phyloP scores from a whole-genome alignment of 2,888 invertebrate genomes.

The Luperina testacea region DNA sequence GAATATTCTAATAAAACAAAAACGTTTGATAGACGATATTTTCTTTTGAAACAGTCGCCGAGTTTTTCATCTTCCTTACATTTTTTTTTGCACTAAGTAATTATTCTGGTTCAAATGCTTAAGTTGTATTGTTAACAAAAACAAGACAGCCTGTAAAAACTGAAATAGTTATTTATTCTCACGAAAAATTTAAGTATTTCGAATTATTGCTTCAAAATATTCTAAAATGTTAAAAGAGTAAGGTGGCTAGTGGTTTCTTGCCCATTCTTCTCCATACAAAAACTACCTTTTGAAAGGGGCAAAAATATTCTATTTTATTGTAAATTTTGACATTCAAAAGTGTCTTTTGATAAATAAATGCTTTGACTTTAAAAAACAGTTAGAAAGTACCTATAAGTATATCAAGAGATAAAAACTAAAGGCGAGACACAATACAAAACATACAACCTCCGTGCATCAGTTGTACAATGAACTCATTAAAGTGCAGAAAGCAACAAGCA shows the following conservation, averaged over 20 bases:
- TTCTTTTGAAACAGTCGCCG: background rate
- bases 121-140: background rate
- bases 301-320: background rate
- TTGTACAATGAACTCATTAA: background rate
- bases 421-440: background rate
- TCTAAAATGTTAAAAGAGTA: no score
- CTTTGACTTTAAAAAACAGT: background rate
- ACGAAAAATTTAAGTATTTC: background rate
- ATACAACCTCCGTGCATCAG: background rate
- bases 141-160: background rate
- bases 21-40: background rate
- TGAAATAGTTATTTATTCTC: background rate
- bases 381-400: background rate
- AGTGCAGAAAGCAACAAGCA: background rate
- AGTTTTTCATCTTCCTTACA: background rate
- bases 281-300: no score
- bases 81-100: slow-evolving; percentile 22
- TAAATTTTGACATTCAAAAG: background rate
- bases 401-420: background rate
- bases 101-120: slow-evolving; percentile 4
- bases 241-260: no score
- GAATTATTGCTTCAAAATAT: background rate
- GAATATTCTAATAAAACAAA: slow-evolving; percentile 1
- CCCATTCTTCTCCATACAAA: no score
- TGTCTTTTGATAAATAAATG: background rate